A percentile compares a stretch with the other conserved stretches of the same genome.
phyloP scores from a whole-genome alignment of 2,888 invertebrate genomes.

The Parascotia fuliginaria region DNA sequence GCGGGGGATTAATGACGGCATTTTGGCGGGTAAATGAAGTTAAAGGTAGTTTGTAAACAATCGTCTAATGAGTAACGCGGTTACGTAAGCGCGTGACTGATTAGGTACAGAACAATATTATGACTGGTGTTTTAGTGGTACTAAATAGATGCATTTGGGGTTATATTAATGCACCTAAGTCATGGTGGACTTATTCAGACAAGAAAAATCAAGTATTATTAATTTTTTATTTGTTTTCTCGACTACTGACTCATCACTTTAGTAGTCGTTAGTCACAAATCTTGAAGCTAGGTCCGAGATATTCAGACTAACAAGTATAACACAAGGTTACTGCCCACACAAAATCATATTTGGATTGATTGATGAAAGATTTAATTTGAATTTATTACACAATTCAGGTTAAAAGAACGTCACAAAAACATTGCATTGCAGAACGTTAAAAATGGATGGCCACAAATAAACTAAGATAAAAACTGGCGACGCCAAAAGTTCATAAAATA shows the following conservation, averaged over 20 bases:
- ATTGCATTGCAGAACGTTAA: too few species aligned
- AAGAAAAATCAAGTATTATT: too few species aligned
- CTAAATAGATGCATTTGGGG: background rate
- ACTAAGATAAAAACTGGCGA: slow-evolving; percentile 16
- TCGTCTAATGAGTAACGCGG: slow-evolving; percentile 30
- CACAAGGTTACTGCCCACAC: background rate
- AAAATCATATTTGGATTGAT: background rate
- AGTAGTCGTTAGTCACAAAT: too few species aligned
- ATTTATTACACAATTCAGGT: too few species aligned
- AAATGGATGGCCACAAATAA: slow-evolving; percentile 9
- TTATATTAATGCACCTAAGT: background rate
- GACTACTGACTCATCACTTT: too few species aligned
- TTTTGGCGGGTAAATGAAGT: slow-evolving; percentile 34
- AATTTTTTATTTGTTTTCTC: too few species aligned
- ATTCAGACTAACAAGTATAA: background rate
- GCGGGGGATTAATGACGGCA: slow-evolving; percentile 20
- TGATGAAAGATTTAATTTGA: background rate
- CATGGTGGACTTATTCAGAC: background rate
- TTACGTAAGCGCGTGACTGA: slow-evolving; percentile 35
- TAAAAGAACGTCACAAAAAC: background rate
- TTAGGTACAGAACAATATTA: slow-evolving; percentile 18
- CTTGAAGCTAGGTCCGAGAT: background rate
- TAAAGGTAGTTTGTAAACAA: slow-evolving; percentile 32
- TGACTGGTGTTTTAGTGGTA: slow-evolving; percentile 1
- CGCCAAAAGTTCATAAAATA: background rate